Base-by-base conservation (phyloP, 2,113 vertebrate species). In the Chascanopsetta lugubris region DNA sequence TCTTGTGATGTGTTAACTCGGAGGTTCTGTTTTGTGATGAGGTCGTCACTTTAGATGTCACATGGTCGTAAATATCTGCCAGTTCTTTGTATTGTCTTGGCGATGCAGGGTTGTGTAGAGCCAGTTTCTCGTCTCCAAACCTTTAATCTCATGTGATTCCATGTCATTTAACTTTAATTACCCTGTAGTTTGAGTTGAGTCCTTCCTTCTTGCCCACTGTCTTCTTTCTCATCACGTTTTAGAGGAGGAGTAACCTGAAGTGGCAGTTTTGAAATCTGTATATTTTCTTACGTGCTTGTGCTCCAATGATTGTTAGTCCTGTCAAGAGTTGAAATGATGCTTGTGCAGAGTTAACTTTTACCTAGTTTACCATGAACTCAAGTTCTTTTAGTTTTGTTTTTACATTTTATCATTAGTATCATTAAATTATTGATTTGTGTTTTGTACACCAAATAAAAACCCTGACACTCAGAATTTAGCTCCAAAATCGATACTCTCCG, bases 101-200 rank as follows among this genome's bases (percentile, higher is more conserved):
- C 63, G 49, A 61, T 29, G 79, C 57, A 17, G 3, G 57, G 18
- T 6, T 49, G 10, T 68, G 49, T 27, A 22, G 59, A 61, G 59
- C 29, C 15, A 30, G 15, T 45, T 45, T 6, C 30, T 62, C 20
- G 20, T 57, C 32, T 50, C 29, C 46, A 21, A 47, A 38, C 24
- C 47, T 59, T 38, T 25, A 24, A 75, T 61, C 27, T 30, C 8
- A 13, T 51, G 5, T 40, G 32, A 77, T 75, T 69, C 58, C 20
- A 58, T 72, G 22, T 63, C 40, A 68, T 81, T 68, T 32, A 27
- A 49, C 38, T 38, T 61, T 42, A 67, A 76, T 53, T 51, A 61
- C 10, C 5, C 17, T 10, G 62, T 6, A 71, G 18, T 34, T 64
- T 48, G 13, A n/a, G 6, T 51, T 26, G 1, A 60, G 24, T 45